Evolutionary conservation across 2,113 vertebrate genomes (phyloP).

Genomic region (Burhinus oedicnemus): DNA sequence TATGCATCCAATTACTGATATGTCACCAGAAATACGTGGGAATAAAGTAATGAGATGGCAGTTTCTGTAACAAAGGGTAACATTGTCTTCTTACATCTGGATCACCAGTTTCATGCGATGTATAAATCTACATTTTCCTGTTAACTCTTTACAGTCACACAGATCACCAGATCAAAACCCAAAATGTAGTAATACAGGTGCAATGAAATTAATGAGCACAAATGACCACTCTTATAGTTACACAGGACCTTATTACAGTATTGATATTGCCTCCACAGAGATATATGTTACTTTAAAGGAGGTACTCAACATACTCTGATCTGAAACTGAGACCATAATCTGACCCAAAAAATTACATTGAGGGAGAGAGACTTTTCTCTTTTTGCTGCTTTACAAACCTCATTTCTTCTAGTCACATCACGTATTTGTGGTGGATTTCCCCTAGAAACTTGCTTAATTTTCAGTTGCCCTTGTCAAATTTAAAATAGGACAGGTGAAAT

Average conservation of each 20-base stretch:
- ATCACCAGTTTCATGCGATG: conserved; percentile 27
- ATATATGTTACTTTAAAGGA: background rate
- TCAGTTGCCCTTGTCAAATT: background rate
- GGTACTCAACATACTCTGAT: background rate
- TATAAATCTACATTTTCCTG: conserved; percentile 2
- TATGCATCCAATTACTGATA: conserved; percentile 70
- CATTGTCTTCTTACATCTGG: conserved; percentile 64
- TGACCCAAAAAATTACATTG: background rate
- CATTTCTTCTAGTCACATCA: background rate
- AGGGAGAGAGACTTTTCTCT: background rate
- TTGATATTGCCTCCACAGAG: background rate
- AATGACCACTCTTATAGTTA: background rate
- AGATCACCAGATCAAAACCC: background rate
- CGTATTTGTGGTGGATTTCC: background rate
- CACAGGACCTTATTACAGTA: background rate
- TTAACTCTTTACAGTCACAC: conserved; percentile 44
- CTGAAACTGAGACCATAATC: background rate
- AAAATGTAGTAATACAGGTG: background rate
- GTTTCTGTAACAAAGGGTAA: conserved; percentile 64
- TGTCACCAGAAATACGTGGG: conserved; percentile 56
- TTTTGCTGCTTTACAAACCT: background rate
- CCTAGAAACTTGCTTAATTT: background rate
- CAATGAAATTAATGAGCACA: background rate
- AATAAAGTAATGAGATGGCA: conserved; percentile 66
- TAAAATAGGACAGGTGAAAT: background rate